phyloP scores from a whole-genome alignment of 2,797 vertebrate species.

The Bovichtus diacanthus region DNA sequence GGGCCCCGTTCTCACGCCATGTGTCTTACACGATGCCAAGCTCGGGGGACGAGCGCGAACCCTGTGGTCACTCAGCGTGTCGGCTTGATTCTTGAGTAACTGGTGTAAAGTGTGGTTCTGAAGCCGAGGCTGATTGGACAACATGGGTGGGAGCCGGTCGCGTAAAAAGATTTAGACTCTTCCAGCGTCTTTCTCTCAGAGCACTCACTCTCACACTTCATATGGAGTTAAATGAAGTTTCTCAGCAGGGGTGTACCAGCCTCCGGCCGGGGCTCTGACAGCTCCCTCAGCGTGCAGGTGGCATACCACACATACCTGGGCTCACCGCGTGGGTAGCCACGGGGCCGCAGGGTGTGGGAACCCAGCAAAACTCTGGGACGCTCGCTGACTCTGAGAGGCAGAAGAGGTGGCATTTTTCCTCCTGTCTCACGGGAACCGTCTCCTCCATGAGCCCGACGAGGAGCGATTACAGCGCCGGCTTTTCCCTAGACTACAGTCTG shows the following conservation, averaged over 20 bases:
- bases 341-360: slow-evolving; percentile 69
- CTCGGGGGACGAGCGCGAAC: slow-evolving; percentile 26
- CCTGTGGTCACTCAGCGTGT: slow-evolving; percentile 25
- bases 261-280: slow-evolving; percentile 28
- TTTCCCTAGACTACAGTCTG: slow-evolving; percentile 49
- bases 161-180: slow-evolving; percentile 46
- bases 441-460: slow-evolving; percentile 23
- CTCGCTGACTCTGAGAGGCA: slow-evolving; percentile 19
- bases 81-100: slow-evolving; percentile 37
- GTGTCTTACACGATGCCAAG: slow-evolving; percentile 36
- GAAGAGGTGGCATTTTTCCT: slow-evolving; percentile 23
- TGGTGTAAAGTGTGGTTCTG: slow-evolving; percentile 21
- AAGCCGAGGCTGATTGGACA: slow-evolving; percentile 30
- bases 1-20: slow-evolving; percentile 69
- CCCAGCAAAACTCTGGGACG: slow-evolving; percentile 31
- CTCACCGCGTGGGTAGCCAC: slow-evolving; percentile 67
- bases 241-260: slow-evolving; percentile 46
- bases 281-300: slow-evolving; percentile 68
- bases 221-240: slow-evolving; percentile 61
- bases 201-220: slow-evolving; percentile 37
- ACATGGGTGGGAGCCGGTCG: slow-evolving; percentile 42
- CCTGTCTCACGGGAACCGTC: slow-evolving; percentile 61
- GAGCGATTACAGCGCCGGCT: slow-evolving; percentile 45
- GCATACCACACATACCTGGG: slow-evolving; percentile 75
- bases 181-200: slow-evolving; percentile 10